Base-by-base conservation (phyloP, 2,113 vertebrate genomes). In the Tragelaphus scriptus region DNA sequence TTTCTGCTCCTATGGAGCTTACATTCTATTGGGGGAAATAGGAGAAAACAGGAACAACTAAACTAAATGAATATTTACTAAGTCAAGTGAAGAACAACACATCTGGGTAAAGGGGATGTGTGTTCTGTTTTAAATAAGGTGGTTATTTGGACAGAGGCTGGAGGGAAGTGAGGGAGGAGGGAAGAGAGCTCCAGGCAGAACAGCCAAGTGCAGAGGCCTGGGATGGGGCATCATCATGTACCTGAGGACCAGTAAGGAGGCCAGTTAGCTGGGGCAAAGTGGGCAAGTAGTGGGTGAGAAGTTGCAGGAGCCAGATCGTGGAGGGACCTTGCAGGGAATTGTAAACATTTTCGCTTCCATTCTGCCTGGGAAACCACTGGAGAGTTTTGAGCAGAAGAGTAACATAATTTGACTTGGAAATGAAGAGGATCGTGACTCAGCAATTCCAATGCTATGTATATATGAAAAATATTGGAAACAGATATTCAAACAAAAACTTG, bases 221-320 rank as follows among this genome's bases (percentile, higher is more conserved):
- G 44, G 56, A 9, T 28, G 28, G 13, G 23, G 36, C 26, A 7
- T 44, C 36, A 3, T 5, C 1, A 0, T 25, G 3, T 7, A 15
- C 65, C 13, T 15, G 59, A 88, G 61, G 44, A 26, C 53, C 65
- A n/a, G 26, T 4, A 14, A 28, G 32, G 63, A 88, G 36, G 51
- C 79, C 65, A 28, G 32, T 26, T 23, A 19, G 32, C 28, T 88
- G 77, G 53, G 30, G 36, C 2, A 13, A 51, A 58, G 7, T 80
- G 11, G 7, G 51, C 0, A 5, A 63, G n/a, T 9, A 79, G 11
- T 14, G 2, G 26, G 7, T n/a, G 47, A 81, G 65, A 68, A 44
- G 7, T 9, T 47, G 26, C 25, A 47, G 63, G 32, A 59, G 17
- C 8, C 9, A 36, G 28, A 26, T 59, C 26, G 2, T 0, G 0